phyloP scores from a whole-genome alignment of 1,140 invertebrate genomes.

The Pseudachorutes palmiensis region DNA sequence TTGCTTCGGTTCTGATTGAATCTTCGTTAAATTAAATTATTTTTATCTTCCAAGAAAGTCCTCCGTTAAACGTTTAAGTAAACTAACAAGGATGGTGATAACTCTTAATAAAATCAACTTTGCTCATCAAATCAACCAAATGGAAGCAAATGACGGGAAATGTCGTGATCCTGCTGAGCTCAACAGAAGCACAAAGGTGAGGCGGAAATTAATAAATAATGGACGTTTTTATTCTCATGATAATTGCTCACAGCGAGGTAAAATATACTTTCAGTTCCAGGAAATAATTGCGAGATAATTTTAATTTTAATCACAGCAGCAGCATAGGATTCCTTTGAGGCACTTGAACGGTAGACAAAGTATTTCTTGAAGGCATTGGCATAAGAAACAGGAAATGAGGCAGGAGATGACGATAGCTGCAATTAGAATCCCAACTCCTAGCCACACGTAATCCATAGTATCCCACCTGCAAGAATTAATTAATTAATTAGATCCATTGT shows the following conservation, averaged over 20 bases:
- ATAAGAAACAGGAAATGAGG: constrained; percentile 31
- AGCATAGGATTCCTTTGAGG: constrained; percentile 21
- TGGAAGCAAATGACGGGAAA: not conserved
- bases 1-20: too few relatives aligned
- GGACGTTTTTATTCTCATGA: too few relatives aligned
- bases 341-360: constrained; percentile 29
- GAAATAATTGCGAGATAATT: not conserved
- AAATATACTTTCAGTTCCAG: too few relatives aligned
- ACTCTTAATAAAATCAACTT: not conserved
- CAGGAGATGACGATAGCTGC: constrained; percentile 28
- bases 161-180: not conserved
- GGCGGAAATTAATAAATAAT: too few relatives aligned
- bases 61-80: too few relatives aligned
- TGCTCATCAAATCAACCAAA: constrained; percentile 1
- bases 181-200: not conserved
- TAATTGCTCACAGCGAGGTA: too few relatives aligned
- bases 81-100: not conserved
- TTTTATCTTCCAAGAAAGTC: too few relatives aligned
- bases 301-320: constrained; percentile 13
- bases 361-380: constrained; percentile 27
- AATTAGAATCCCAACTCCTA: constrained; percentile 20
- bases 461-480: constrained; percentile 8
- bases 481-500: not conserved
- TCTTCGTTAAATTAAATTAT: too few relatives aligned
- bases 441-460: constrained; percentile 30